Base-by-base conservation (phyloP, 2,113 vertebrate species). In the Gobius niger region DNA sequence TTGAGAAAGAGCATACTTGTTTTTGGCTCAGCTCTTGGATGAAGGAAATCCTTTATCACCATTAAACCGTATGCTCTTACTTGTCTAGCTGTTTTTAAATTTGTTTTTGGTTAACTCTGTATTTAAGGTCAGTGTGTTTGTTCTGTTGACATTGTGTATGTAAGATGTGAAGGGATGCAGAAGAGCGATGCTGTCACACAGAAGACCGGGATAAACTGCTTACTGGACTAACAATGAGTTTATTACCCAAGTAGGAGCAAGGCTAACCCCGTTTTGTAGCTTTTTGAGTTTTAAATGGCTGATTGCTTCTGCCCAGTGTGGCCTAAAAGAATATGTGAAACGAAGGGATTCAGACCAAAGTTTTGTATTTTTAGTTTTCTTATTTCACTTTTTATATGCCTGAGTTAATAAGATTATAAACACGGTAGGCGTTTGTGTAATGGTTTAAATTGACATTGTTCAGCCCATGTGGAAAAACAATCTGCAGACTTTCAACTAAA, bases 291-390 rank as follows among this genome's bases (percentile, higher is more conserved):
- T 81, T 75, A 72, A 82, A 86, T 69, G 75, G 63, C 70, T 80
- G 72, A 83, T 82, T 77, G 75, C 85, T 85, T 87, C 84, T 81
- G 81, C 82, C 82, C 68, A 73, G 51, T 69, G 73, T 73, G 79
- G 85, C 82, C 86, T 71, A 73, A 61, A 82, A 75, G 9, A 67
- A 81, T 85, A 83, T 83, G 68, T 24, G 72, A 87, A 84, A 77
- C 80, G 75, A 92, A 88, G 85, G 89, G 81, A 91, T 90, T 87
- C 91, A 92, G 92, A 93, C 92, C 92, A 93, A 93, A 93, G 92
- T 93, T 93, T 91, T 91, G 83, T 92, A 91, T 84, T 87, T 91
- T 90, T 81, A 62, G 87, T 90, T 89, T 82, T 88, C 73, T 84
- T 83, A 75, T 88, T 91, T 91, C 73, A 79, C 71, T 88, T 84